Evolutionary conservation across 2,888 invertebrate species (phyloP).

Genomic region (Caenorhabditis virilis): DNA sequence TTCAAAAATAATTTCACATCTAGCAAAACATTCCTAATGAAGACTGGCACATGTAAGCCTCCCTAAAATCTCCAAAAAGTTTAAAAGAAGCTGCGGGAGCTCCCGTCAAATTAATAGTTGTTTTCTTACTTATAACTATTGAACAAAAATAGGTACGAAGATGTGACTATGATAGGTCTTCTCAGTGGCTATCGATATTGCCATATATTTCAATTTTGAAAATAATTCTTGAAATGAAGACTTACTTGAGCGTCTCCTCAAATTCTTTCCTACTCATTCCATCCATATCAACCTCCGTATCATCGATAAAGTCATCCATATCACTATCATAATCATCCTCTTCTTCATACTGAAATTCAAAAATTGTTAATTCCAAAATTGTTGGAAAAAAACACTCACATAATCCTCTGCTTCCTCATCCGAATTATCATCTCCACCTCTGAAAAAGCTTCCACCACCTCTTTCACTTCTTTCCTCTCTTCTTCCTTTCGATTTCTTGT

Average conservation of each 20-base stretch:
- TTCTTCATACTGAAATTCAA: constrained; percentile 39
- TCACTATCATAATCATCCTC: constrained; percentile 63
- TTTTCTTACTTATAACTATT: too few relatives aligned
- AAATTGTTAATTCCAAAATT: background rate
- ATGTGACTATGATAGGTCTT: too few relatives aligned
- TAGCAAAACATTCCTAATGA: too few relatives aligned
- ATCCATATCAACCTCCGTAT: constrained; percentile 54
- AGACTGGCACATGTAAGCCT: too few relatives aligned
- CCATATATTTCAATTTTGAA: too few relatives aligned
- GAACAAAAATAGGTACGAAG: too few relatives aligned
- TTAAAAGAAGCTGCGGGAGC: too few relatives aligned
- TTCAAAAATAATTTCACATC: too few relatives aligned
- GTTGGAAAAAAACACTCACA: background rate
- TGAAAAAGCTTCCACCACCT: constrained; percentile 14
- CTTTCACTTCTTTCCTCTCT: constrained; percentile 6
- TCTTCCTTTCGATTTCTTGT: constrained; percentile 2
- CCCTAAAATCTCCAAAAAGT: too few relatives aligned
- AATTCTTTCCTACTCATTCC: constrained; percentile 54
- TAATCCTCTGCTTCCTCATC: constrained; percentile 35
- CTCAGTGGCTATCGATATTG: too few relatives aligned
- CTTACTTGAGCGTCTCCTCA: constrained; percentile 58
- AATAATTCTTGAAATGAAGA: constrained; percentile 4
- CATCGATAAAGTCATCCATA: constrained; percentile 68
- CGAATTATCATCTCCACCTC: constrained; percentile 22
- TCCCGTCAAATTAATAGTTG: too few relatives aligned